These are phyloP conservation scores for Enhydra lutris DNA, from an alignment of 2,113 vertebrate species.

Conservation along the genomic window DNA sequence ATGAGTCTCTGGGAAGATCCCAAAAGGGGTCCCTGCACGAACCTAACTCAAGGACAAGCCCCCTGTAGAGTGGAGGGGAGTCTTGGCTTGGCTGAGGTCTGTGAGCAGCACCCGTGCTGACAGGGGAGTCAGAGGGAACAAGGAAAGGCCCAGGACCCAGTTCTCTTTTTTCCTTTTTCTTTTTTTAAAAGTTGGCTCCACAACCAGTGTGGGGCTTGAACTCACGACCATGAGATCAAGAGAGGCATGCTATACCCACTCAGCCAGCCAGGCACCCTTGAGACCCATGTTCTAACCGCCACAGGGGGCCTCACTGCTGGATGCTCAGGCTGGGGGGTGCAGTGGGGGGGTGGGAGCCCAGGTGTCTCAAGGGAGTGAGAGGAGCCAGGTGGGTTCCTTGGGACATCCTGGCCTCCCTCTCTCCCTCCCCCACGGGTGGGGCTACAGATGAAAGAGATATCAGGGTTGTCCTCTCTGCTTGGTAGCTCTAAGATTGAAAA, in stretches of 20 bases:
- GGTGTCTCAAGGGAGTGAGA: not conserved
- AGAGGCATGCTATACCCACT: not conserved
- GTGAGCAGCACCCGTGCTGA: not conserved
- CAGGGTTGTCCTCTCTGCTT: not conserved
- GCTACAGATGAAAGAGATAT: not conserved
- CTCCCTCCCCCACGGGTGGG: not conserved
- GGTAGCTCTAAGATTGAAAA: not conserved
- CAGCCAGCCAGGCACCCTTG: not conserved
- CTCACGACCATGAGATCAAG: not conserved
- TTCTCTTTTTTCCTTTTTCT: too few relatives aligned
- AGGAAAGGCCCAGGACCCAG: too few relatives aligned
- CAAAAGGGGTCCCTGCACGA: not conserved
- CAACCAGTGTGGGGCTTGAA: not conserved
- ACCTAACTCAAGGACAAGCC: not conserved
- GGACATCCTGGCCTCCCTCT: not conserved
- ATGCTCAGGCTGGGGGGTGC: not conserved
- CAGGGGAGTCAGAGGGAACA: not conserved
- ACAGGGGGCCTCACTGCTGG: not conserved
- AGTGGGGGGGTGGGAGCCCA: not conserved
- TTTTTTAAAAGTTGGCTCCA: not conserved
- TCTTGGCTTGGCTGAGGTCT: not conserved
- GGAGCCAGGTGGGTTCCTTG: not conserved
- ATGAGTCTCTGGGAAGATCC: not conserved
- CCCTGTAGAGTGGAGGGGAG: too few relatives aligned
- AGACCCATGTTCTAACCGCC: not conserved